These are phyloP conservation scores for Xenops minutus DNA, from an alignment of 2,797 vertebrate species.

Conservation along the genomic window DNA sequence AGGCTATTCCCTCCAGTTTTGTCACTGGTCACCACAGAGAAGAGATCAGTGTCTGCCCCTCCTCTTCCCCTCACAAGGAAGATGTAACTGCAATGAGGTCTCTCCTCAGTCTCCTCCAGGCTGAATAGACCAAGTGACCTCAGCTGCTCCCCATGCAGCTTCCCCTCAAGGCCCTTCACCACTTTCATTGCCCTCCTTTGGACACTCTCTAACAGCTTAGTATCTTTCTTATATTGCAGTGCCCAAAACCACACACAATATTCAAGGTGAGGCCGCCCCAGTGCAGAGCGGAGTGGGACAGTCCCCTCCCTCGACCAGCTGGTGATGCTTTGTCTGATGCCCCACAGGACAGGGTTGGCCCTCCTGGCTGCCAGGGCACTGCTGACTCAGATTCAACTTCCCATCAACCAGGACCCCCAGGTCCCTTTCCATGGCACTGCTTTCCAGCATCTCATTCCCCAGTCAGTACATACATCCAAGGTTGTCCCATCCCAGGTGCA, in stretches of 20 bases:
- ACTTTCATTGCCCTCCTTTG: neutral
- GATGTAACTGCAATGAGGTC: neutral
- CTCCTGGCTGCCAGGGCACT: too few relatives aligned
- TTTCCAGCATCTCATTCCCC: neutral
- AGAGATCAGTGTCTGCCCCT: neutral
- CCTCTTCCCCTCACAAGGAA: too few relatives aligned
- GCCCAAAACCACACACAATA: neutral
- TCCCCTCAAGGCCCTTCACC: neutral
- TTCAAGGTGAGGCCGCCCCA: too few relatives aligned
- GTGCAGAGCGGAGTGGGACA: too few relatives aligned
- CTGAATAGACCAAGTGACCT: neutral
- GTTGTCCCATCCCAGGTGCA: neutral
- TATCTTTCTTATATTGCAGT: neutral
- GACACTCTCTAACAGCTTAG: neutral
- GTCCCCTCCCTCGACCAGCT: too few relatives aligned
- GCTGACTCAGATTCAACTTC: neutral
- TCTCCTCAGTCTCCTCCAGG: neutral
- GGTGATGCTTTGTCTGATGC: too few relatives aligned
- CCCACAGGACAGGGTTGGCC: too few relatives aligned
- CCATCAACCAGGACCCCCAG: neutral
- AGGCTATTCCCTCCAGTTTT: neutral
- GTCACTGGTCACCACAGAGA: neutral
- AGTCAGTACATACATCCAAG: neutral
- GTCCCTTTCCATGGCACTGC: neutral
- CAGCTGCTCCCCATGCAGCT: neutral